These are phyloP conservation scores for Microcebus griseorufus DNA, from an alignment of 2,113 vertebrate genomes.

Conservation along the genomic window DNA sequence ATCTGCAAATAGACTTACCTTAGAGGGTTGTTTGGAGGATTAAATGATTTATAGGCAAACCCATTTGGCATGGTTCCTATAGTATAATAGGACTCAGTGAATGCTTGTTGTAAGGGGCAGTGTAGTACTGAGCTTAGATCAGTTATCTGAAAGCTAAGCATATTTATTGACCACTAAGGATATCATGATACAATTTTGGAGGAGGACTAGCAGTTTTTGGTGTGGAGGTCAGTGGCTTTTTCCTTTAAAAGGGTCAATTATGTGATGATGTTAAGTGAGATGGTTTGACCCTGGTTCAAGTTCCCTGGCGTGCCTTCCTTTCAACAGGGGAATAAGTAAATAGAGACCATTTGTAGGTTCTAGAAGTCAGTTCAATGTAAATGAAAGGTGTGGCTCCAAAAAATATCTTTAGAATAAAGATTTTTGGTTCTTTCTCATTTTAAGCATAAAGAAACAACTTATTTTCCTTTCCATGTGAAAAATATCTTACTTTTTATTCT, in stretches of 20 bases:
- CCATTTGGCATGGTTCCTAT: not conserved
- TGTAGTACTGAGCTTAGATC: not conserved
- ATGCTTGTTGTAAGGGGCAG: not conserved
- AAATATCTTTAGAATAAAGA: not conserved
- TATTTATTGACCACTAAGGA: not conserved
- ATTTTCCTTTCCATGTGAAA: slow-evolving; percentile 32
- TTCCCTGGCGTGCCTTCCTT: not conserved
- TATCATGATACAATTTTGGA: not conserved
- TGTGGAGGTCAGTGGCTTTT: not conserved
- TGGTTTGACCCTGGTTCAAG: not conserved
- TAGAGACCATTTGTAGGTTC: not conserved
- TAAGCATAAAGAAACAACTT: slow-evolving; percentile 1
- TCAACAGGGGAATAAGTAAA: not conserved
- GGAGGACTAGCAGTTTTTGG: not conserved
- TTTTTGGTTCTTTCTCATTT: not conserved
- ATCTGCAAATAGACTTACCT: not conserved
- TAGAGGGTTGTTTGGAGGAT: not conserved
- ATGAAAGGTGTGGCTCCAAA: not conserved
- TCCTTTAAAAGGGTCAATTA: not conserved
- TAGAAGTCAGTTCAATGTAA: not conserved
- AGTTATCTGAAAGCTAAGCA: not conserved
- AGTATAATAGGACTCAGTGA: not conserved
- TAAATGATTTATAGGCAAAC: not conserved
- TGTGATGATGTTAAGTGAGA: not conserved
- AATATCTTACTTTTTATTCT: not conserved